Evolutionary conservation across 64 coral and sea anemone species (phyloP).

Genomic region (Montipora sp.): DNA sequence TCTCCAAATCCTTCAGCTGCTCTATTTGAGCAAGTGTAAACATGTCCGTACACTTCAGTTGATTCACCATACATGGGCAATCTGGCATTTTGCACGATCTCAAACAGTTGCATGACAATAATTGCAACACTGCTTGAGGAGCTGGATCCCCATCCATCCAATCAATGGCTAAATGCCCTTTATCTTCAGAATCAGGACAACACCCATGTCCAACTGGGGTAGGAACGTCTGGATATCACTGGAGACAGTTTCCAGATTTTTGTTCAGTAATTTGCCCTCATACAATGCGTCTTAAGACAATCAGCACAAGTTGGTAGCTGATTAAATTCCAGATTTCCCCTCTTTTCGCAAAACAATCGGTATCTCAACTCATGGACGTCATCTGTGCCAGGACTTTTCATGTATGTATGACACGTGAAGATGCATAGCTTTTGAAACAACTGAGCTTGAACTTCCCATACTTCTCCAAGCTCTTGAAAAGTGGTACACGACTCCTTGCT

Average conservation of each 20-base stretch:
- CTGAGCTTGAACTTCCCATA: slow-evolving; percentile 27
- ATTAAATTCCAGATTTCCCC: slow-evolving; percentile 34
- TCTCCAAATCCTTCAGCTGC: background rate
- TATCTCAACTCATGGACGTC: slow-evolving; percentile 21
- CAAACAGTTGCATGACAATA: slow-evolving; percentile 27
- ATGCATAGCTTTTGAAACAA: too few species aligned
- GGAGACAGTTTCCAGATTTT: slow-evolving; percentile 49
- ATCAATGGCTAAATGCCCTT: too few species aligned
- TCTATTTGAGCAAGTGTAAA: slow-evolving; percentile 4
- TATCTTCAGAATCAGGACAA: background rate
- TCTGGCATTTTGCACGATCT: slow-evolving; percentile 1
- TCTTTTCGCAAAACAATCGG: slow-evolving; percentile 54
- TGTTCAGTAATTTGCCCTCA: slow-evolving; percentile 52
- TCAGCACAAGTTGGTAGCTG: slow-evolving; percentile 50
- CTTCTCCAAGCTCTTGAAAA: background rate
- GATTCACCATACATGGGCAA: slow-evolving; percentile 30
- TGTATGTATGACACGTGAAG: slow-evolving; percentile 30
- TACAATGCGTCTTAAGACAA: slow-evolving; percentile 37
- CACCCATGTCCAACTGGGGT: background rate
- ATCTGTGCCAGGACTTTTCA: background rate
- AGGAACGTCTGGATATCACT: background rate
- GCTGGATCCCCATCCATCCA: too few species aligned
- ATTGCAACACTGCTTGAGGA: background rate
- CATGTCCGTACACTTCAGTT: slow-evolving; percentile 38
- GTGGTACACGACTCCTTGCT: too few species aligned